Evolutionary conservation across 2,888 invertebrate species (phyloP).

Genomic region (Amphipoea lucens): DNA sequence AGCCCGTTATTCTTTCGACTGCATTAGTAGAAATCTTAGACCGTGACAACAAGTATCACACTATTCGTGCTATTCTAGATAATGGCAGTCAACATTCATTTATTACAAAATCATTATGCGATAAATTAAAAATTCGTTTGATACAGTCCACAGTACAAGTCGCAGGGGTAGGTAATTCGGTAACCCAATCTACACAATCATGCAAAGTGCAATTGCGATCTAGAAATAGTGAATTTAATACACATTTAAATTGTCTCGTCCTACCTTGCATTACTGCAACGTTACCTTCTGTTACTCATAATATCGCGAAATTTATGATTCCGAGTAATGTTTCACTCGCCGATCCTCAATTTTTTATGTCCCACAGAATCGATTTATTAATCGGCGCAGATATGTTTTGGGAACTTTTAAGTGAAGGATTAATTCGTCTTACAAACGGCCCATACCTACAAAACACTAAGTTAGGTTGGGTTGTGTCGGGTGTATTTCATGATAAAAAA

Average conservation of each 20-base stretch:
- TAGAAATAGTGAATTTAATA: not conserved
- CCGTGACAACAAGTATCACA: conserved; percentile 13
- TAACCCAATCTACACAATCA: conserved; percentile 9
- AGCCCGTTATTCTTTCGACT: too few relatives aligned
- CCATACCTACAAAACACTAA: conserved; percentile 6
- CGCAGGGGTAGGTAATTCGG: conserved; percentile 10
- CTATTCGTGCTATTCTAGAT: conserved; percentile 8
- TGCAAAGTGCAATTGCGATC: conserved; percentile 5
- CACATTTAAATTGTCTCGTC: conserved; percentile 7
- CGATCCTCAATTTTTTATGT: not conserved
- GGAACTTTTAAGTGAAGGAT: not conserved
- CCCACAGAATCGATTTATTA: not conserved
- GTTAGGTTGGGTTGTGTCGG: not conserved
- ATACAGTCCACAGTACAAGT: conserved; percentile 15
- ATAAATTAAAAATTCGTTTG: not conserved
- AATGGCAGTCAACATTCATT: conserved; percentile 18
- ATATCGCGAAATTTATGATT: not conserved
- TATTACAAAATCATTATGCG: conserved; percentile 10
- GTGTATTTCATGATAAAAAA: too few relatives aligned
- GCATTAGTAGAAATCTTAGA: not conserved
- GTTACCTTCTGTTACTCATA: not conserved
- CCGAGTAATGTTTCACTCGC: conserved; percentile 2
- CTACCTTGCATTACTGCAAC: conserved; percentile 12
- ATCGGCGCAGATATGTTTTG: not conserved
- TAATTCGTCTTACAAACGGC: not conserved